Percentiles rank a stretch among this genome's conserved stretches.
Conservation (phyloP, 1,140 invertebrate genomes). For the Halotydeus destructor region DNA sequence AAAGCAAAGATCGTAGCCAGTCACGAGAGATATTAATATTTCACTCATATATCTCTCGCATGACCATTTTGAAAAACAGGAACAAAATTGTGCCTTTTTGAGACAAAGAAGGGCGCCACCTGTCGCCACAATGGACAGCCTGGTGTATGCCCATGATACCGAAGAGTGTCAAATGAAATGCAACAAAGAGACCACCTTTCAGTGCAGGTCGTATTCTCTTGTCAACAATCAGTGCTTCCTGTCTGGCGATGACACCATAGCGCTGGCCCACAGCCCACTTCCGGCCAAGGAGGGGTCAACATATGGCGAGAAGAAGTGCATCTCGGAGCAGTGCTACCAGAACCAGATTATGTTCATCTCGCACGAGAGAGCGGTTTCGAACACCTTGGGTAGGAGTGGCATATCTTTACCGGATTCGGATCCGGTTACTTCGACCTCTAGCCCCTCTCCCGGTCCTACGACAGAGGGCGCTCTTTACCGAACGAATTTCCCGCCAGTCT, state of each 20-base stretch:
- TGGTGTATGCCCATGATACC: constrained; percentile 27
- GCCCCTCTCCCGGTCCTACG: too few species aligned
- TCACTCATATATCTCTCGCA: too few species aligned
- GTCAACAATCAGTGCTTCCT: constrained; percentile 27
- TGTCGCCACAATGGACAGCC: constrained; percentile 30
- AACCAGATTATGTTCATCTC: too few species aligned
- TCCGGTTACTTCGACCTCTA: too few species aligned
- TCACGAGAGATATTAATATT: too few species aligned
- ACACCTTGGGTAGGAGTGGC: too few species aligned
- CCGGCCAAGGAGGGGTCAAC: constrained; percentile 18
- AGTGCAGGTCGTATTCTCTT: constrained; percentile 26
- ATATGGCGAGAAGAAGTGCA: constrained; percentile 28
- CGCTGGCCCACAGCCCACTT: constrained; percentile 17
- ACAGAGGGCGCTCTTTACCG: too few species aligned
- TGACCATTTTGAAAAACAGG: too few species aligned
- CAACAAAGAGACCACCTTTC: constrained; percentile 24
- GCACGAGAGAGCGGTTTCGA: too few species aligned
- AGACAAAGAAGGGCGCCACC: constrained; percentile 22
- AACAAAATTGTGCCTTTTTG: constrained; percentile 29
- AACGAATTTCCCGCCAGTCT: too few species aligned
- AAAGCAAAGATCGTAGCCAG: too few species aligned
- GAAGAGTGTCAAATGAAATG: constrained; percentile 29
- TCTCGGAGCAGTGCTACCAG: constrained; percentile 20
- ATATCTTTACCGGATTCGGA: too few species aligned
- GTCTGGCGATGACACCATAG: constrained; percentile 28